These are phyloP conservation scores for Pedionomus torquatus DNA, from an alignment of 2,113 vertebrate species.

Conservation along the genomic window DNA sequence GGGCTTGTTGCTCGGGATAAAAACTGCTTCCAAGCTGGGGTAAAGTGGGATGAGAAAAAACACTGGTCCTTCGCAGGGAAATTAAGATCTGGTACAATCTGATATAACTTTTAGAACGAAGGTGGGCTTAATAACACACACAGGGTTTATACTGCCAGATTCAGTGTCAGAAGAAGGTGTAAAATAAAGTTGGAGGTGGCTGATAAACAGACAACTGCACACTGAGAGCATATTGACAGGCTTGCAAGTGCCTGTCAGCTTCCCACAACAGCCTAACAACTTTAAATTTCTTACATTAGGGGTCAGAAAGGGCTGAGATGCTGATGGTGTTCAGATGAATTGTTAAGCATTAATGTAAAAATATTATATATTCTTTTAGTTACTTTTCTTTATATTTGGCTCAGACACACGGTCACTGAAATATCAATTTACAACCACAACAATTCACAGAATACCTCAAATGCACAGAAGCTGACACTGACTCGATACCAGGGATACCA, in stretches of 20 bases:
- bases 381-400: background rate
- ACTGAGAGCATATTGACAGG: background rate
- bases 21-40: background rate
- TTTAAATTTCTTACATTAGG: background rate
- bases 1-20: background rate
- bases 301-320: background rate
- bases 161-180: background rate
- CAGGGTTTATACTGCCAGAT: background rate
- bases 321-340: background rate
- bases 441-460: background rate
- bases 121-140: background rate
- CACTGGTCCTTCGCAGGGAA: background rate
- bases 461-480: background rate
- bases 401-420: background rate
- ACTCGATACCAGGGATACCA: background rate
- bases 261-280: background rate
- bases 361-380: background rate
- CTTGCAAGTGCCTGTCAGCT: no score
- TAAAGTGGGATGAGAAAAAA: background rate
- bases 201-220: background rate
- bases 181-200: background rate
- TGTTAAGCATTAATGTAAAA: background rate
- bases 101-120: background rate
- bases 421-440: rapidly evolving
- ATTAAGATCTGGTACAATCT: background rate